These are phyloP conservation scores for Heliconius nattereri DNA, from an alignment of 1,140 invertebrate species.

Conservation along the genomic window DNA sequence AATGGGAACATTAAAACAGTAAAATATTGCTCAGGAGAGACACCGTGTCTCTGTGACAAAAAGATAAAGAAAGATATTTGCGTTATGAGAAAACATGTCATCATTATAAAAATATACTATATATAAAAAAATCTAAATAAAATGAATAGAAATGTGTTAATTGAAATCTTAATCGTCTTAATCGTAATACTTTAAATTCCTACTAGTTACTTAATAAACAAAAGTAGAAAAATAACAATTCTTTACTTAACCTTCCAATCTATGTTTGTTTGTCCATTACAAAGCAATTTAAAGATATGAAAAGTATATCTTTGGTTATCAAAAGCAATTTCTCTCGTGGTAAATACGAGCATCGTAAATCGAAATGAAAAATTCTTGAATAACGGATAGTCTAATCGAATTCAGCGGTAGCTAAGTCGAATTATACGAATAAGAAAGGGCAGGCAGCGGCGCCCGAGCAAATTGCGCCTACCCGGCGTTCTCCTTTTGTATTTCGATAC, in stretches of 20 bases:
- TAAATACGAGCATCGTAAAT: slow-evolving; percentile 27
- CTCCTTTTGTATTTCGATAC: slow-evolving; percentile 59
- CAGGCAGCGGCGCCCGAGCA: slow-evolving; percentile 67
- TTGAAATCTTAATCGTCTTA: no score
- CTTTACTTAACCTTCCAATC: neutral
- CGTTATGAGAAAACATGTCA: no score
- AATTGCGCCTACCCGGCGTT: slow-evolving; percentile 61
- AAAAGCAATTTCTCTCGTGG: slow-evolving; percentile 15
- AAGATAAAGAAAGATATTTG: no score
- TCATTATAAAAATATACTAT: no score
- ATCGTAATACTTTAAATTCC: no score
- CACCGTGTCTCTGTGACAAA: no score
- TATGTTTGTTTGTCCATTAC: neutral
- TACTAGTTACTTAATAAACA: neutral
- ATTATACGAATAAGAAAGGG: slow-evolving; percentile 70
- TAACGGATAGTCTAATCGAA: slow-evolving; percentile 71
- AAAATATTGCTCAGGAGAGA: slow-evolving; percentile 17
- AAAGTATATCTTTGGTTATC: slow-evolving; percentile 8
- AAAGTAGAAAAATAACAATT: neutral
- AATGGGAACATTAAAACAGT: slow-evolving; percentile 35
- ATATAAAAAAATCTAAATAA: no score
- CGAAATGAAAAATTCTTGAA: slow-evolving; percentile 61
- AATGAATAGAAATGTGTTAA: no score
- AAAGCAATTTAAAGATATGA: neutral
- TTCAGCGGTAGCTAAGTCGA: slow-evolving; percentile 61